phyloP scores from a whole-genome alignment of 2,888 invertebrate species.

The Drosophila recens region DNA sequence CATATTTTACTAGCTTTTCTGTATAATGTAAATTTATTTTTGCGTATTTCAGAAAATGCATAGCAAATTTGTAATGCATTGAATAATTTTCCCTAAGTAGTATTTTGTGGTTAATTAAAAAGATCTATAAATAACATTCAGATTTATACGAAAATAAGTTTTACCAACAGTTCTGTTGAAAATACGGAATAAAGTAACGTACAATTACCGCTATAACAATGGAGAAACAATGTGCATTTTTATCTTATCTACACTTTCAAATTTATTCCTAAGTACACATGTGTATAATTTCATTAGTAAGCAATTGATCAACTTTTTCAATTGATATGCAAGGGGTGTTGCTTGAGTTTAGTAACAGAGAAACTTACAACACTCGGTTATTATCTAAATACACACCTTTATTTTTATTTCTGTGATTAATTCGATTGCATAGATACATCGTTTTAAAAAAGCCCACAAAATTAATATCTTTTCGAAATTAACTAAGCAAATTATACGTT shows the following conservation, averaged over 20 bases:
- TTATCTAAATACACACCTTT: not conserved
- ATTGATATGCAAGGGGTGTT: not conserved
- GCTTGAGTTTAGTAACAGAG: not conserved
- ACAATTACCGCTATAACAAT: conserved; percentile 19
- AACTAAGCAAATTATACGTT: too few relatives aligned
- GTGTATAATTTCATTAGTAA: not conserved
- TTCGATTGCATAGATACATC: not conserved
- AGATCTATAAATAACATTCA: not conserved
- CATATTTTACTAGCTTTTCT: not conserved
- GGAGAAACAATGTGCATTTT: not conserved
- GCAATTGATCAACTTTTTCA: conserved; percentile 1
- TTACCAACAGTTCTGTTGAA: not conserved
- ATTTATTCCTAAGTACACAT: not conserved
- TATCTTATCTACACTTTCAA: conserved; percentile 8
- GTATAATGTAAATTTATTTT: not conserved
- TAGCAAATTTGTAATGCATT: not conserved
- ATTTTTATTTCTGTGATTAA: not conserved
- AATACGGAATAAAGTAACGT: not conserved
- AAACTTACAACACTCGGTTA: not conserved
- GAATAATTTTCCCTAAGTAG: not conserved
- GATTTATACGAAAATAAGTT: not conserved
- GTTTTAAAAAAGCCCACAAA: not conserved
- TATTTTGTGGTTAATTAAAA: not conserved
- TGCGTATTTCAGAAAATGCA: not conserved
- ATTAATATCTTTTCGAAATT: too few relatives aligned